These are phyloP conservation scores for Cerceris rybyensis DNA, from an alignment of 2,888 invertebrate genomes.

Conservation along the genomic window DNA sequence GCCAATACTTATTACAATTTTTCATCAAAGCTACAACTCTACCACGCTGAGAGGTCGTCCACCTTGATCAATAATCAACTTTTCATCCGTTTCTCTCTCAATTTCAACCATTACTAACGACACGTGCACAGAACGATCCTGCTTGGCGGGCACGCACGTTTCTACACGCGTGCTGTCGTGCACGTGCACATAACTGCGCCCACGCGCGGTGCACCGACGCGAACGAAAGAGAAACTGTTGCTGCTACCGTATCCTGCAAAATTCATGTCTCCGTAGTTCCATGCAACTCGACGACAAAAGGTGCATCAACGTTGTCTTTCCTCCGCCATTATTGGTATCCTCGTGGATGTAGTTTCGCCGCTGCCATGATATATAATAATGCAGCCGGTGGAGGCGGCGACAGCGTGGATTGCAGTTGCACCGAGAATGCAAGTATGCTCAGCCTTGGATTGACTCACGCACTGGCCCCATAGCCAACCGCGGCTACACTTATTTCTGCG, in stretches of 20 bases:
- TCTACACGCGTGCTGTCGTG: slow-evolving; percentile 36
- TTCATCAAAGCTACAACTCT: no score
- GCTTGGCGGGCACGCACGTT: slow-evolving; percentile 33
- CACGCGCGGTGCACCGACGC: slow-evolving; percentile 32
- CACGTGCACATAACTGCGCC: slow-evolving; percentile 31
- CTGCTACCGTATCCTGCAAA: slow-evolving; percentile 58
- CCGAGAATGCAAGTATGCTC: slow-evolving; percentile 31
- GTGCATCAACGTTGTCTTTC: neutral
- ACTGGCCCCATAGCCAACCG: slow-evolving; percentile 10
- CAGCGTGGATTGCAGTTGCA: slow-evolving; percentile 29
- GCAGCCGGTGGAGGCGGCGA: slow-evolving; percentile 5
- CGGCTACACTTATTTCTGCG: slow-evolving; percentile 45
- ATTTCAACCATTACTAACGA: neutral
- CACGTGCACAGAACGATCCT: slow-evolving; percentile 28
- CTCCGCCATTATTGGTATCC: neutral
- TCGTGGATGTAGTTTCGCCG: neutral
- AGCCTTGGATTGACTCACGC: slow-evolving; percentile 49
- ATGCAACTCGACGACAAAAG: neutral
- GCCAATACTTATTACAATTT: no score
- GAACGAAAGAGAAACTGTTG: slow-evolving; percentile 66
- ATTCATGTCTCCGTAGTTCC: slow-evolving; percentile 40
- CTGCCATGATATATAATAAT: neutral
- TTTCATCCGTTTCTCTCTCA: no score
- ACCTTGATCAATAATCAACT: no score
- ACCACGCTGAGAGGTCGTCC: no score